These are phyloP conservation scores for Papilio glaucus DNA, from an alignment of 1,140 invertebrate genomes.

Conservation along the genomic window DNA sequence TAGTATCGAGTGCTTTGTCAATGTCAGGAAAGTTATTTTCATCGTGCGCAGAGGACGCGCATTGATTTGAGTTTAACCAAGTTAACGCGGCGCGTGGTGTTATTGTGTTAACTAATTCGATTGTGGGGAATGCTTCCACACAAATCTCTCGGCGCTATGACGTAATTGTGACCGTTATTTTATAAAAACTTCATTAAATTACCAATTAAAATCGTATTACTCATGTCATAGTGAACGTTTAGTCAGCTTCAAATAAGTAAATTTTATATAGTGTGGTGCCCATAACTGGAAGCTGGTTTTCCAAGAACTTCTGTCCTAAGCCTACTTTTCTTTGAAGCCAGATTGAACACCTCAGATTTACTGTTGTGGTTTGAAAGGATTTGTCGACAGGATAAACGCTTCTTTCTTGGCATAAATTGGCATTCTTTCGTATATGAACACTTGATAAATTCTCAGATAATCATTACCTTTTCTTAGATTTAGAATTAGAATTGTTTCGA, in stretches of 20 bases:
- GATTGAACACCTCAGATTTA: too few relatives aligned
- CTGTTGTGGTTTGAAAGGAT: too few relatives aligned
- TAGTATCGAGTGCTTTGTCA: slow-evolving; percentile 4
- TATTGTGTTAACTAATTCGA: slow-evolving; percentile 29
- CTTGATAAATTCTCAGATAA: too few relatives aligned
- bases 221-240: background rate
- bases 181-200: background rate
- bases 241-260: background rate
- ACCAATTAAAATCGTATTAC: background rate
- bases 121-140: slow-evolving; percentile 2
- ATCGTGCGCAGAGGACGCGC: background rate
- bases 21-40: slow-evolving; percentile 22
- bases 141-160: slow-evolving; percentile 18
- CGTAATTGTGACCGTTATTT: slow-evolving; percentile 12
- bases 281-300: too few relatives aligned
- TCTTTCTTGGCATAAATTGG: too few relatives aligned
- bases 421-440: too few relatives aligned
- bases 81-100: slow-evolving; percentile 11
- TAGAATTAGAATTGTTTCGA: too few relatives aligned
- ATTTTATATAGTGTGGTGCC: too few relatives aligned
- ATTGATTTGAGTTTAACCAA: slow-evolving; percentile 24
- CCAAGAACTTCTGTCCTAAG: too few relatives aligned
- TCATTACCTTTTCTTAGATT: too few relatives aligned
- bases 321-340: too few relatives aligned
- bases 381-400: too few relatives aligned